Conservation (phyloP, 64 coral and sea anemone genomes). For the Acropora tenuis region DNA sequence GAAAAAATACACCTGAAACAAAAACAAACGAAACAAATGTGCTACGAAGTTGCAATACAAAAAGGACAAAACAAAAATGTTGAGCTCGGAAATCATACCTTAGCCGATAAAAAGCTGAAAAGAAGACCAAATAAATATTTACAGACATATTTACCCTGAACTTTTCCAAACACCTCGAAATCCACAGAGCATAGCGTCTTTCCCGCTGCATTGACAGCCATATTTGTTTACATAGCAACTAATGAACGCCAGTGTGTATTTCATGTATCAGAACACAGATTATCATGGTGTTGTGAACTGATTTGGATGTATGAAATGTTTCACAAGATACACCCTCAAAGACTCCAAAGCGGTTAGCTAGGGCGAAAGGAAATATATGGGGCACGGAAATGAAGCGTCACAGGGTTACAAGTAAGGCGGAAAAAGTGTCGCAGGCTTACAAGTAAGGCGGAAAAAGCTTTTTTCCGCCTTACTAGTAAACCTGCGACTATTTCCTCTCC, state of each 20-base stretch:
- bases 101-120: not conserved
- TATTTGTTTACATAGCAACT: not conserved
- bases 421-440: too few relatives aligned
- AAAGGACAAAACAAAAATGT: not conserved
- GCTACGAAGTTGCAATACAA: too few relatives aligned
- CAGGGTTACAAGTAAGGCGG: too few relatives aligned
- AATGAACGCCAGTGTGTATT: not conserved
- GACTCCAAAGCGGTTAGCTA: too few relatives aligned
- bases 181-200: slow-evolving; percentile 55
- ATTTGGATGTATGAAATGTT: too few relatives aligned
- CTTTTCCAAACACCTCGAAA: slow-evolving; percentile 88
- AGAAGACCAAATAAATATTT: not conserved
- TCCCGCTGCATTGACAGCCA: not conserved
- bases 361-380: too few relatives aligned
- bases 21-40: not conserved
- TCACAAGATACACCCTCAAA: too few relatives aligned
- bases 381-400: too few relatives aligned
- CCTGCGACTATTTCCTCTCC: too few relatives aligned
- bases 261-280: not conserved
- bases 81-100: not conserved
- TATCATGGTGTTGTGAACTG: not conserved
- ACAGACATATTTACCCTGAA: slow-evolving; percentile 55
- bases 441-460: too few relatives aligned
- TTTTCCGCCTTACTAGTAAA: too few relatives aligned
- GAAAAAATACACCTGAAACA: slow-evolving; percentile 77